Base-by-base conservation (phyloP, 2,888 invertebrate genomes). In the Stegophylla sp. region DNA sequence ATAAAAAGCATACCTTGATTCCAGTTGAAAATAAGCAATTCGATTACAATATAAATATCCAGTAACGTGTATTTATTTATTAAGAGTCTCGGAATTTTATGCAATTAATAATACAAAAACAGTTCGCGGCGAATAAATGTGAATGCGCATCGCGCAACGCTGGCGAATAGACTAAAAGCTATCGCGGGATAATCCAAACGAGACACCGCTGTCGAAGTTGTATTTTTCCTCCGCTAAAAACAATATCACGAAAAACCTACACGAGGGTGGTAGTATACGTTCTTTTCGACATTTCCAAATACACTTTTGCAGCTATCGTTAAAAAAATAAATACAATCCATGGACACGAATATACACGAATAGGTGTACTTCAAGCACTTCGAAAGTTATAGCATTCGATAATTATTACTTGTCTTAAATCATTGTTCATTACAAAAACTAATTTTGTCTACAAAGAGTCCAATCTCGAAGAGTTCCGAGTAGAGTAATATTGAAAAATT, bases 91-190 rank as follows among this genome's bases (percentile, higher is more conserved):
- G 28, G 12, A 61, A 28, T 61, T 61, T 28, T 17, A 2, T 61
- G 7, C 2, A 9, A 61, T 7, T 34, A 7, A 34, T 5, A 34
- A 34, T 34, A 34, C n/a, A 26, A 2, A 26, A 59, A 34, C 61
- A 10, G 28, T 0, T n/a, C 9, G 64, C 12, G 20, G 64, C 12
- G 20, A 10, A 51, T 34, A 64, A 28, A 56, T 43, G 5, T 17
- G 59, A 69, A 79, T 69, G 61, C 56, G 53, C 34, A 28, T 59
- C 23, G 69, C 34, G 15, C 77, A 48, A 48, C 77, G 77, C 26
- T 48, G 69, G 61, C 59, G 48, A 59, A 61, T 48, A 51, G 69
- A 79, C 77, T 79, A 61, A 79, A 69, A 28, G 69, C 77, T 61
- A 56, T 23, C 23, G 17, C 51, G 34, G 13, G 75, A 51, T 45